A percentile compares a stretch with the other conserved stretches of the same genome.
Evolutionary conservation across 1,140 invertebrate species (phyloP).

Genomic region (Potamilus streckersoni): DNA sequence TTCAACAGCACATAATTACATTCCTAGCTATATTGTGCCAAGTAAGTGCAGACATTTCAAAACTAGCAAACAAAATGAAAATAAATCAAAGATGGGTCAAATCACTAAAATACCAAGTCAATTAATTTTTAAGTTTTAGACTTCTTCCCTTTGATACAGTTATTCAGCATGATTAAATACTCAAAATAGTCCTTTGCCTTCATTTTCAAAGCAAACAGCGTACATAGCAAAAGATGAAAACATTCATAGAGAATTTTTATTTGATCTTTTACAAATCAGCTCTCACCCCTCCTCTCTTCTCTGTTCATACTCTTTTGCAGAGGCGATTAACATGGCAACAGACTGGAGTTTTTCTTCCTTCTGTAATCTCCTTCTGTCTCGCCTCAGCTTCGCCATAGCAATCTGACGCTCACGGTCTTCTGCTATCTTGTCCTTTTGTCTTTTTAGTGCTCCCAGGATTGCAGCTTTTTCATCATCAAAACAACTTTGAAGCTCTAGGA

Average conservation of each 20-base stretch:
- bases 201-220: too few species aligned
- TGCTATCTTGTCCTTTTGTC: constrained; percentile 38
- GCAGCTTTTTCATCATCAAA: constrained; percentile 59
- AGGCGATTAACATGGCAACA: constrained; percentile 47
- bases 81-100: too few species aligned
- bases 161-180: not conserved
- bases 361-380: constrained; percentile 42
- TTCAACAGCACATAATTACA: too few species aligned
- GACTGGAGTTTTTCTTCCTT: constrained; percentile 55
- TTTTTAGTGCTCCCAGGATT: constrained; percentile 42
- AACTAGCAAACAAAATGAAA: too few species aligned
- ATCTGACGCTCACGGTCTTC: constrained; percentile 48
- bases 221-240: too few species aligned
- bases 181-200: not conserved
- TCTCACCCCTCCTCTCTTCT: constrained; percentile 42
- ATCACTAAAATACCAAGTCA: too few species aligned
- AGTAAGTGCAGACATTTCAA: too few species aligned
- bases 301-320: constrained; percentile 40
- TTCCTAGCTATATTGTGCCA: too few species aligned
- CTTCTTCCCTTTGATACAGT: not conserved
- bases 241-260: too few species aligned
- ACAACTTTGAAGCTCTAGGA: constrained; percentile 52
- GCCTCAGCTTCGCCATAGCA: constrained; percentile 48
- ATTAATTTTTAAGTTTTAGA: too few species aligned
- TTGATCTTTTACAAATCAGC: too few species aligned